These are phyloP conservation scores for Mormyrus iriodes DNA, from an alignment of 2,113 vertebrate genomes.

Conservation along the genomic window DNA sequence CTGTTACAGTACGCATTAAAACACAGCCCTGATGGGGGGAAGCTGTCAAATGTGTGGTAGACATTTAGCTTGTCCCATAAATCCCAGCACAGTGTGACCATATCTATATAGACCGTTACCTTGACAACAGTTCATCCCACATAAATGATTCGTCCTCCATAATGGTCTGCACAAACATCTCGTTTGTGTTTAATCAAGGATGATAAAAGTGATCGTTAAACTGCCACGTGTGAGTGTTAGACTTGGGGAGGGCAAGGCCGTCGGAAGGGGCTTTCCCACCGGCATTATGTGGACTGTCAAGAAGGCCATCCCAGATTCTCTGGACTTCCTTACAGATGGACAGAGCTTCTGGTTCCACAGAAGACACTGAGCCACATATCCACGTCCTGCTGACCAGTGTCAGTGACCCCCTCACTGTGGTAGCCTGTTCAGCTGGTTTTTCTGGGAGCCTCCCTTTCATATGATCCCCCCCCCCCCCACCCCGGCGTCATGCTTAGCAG, in stretches of 20 bases:
- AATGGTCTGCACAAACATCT: background rate
- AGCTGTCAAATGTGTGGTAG: background rate
- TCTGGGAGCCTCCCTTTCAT: background rate
- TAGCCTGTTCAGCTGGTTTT: background rate
- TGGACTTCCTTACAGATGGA: background rate
- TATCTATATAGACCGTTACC: background rate
- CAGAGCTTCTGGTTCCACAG: background rate
- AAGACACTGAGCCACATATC: background rate
- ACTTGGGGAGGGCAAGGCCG: background rate
- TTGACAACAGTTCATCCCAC: background rate
- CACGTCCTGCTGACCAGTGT: background rate
- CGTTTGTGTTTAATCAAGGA: background rate
- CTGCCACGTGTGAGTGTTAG: background rate
- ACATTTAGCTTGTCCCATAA: background rate
- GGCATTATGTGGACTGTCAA: background rate
- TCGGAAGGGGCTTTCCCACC: background rate
- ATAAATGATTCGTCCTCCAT: background rate
- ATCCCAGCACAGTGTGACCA: background rate
- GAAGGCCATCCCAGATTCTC: background rate
- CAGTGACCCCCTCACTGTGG: background rate
- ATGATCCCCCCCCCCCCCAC: background rate
- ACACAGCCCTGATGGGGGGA: background rate
- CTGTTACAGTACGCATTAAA: background rate
- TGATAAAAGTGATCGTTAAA: background rate
- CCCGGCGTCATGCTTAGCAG: background rate